Percentiles rank a stretch among this genome's conserved stretches.
phyloP scores from a whole-genome alignment of 2,888 invertebrate species.

The Spodoptera exigua region DNA sequence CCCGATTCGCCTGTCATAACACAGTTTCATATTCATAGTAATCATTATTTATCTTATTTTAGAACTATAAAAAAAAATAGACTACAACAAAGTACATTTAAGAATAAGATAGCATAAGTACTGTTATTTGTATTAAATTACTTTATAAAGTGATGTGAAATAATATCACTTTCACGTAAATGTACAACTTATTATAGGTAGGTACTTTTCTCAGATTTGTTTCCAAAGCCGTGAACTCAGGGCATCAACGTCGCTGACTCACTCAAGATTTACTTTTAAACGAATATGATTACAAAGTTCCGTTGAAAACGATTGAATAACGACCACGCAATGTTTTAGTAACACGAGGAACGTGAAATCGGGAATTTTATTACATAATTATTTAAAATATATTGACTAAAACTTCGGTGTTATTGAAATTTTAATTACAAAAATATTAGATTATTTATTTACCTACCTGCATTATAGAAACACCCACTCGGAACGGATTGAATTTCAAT shows the following conservation, averaged over 20 bases:
- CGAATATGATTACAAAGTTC: constrained; percentile 48
- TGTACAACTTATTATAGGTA: constrained; percentile 7
- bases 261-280: constrained; percentile 32
- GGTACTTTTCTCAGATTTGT: constrained; percentile 11
- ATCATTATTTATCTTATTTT: no score
- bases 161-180: no score
- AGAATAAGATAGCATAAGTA: no score
- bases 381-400: constrained; percentile 1
- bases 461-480: constrained; percentile 51
- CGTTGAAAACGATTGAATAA: constrained; percentile 51
- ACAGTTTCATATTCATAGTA: no score
- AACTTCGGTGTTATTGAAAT: background rate
- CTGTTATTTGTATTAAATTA: no score
- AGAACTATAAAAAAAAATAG: no score
- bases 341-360: constrained; percentile 27
- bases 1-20: no score
- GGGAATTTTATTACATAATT: constrained; percentile 29
- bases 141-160: no score
- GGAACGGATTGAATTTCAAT: constrained; percentile 21
- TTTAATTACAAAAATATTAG: background rate
- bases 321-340: constrained; percentile 47
- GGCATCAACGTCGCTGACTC: constrained; percentile 32
- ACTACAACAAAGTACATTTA: no score
- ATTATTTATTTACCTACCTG: constrained; percentile 54
- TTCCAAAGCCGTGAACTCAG: constrained; percentile 15